Evolutionary conservation across 2,888 invertebrate species (phyloP).

Genomic region (Oscheius sp.): DNA sequence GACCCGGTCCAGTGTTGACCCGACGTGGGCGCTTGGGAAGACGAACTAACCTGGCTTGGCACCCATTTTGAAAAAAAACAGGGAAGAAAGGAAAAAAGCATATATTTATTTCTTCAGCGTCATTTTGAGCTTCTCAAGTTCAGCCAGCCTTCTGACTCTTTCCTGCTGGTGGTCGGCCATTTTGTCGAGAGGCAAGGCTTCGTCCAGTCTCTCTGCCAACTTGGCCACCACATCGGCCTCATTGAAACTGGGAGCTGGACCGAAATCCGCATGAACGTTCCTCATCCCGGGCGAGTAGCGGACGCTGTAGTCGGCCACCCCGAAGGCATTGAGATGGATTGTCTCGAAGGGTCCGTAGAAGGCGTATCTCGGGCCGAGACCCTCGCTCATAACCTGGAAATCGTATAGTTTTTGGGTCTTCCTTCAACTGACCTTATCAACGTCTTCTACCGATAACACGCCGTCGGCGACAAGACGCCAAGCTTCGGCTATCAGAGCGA

Average conservation of each 20-base stretch:
- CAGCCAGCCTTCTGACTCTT: slow-evolving; percentile 38
- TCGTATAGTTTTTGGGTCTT: not conserved
- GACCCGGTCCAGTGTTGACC: too few species aligned
- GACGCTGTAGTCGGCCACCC: slow-evolving; percentile 51
- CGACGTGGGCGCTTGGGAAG: too few species aligned
- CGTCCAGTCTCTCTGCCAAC: slow-evolving; percentile 40
- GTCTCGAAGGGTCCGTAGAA: slow-evolving; percentile 94
- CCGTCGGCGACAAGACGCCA: slow-evolving; percentile 88
- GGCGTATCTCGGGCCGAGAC: slow-evolving; percentile 90
- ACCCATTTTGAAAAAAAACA: too few species aligned
- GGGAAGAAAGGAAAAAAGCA: too few species aligned
- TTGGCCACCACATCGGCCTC: slow-evolving; percentile 50
- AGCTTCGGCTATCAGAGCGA: slow-evolving; percentile 90
- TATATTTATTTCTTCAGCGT: too few species aligned
- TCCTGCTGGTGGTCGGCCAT: slow-evolving; percentile 41
- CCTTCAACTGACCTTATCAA: slow-evolving; percentile 82
- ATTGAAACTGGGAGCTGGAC: slow-evolving; percentile 49
- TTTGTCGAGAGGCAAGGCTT: slow-evolving; percentile 28
- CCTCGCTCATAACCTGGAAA: slow-evolving; percentile 53
- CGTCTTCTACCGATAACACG: slow-evolving; percentile 86
- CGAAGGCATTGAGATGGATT: slow-evolving; percentile 87
- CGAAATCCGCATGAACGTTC: slow-evolving; percentile 51
- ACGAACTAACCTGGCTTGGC: too few species aligned
- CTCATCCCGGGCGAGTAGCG: slow-evolving; percentile 49
- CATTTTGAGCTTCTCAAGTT: too few species aligned